Conservation (phyloP, 2,113 vertebrate species). For the Zeus faber region DNA sequence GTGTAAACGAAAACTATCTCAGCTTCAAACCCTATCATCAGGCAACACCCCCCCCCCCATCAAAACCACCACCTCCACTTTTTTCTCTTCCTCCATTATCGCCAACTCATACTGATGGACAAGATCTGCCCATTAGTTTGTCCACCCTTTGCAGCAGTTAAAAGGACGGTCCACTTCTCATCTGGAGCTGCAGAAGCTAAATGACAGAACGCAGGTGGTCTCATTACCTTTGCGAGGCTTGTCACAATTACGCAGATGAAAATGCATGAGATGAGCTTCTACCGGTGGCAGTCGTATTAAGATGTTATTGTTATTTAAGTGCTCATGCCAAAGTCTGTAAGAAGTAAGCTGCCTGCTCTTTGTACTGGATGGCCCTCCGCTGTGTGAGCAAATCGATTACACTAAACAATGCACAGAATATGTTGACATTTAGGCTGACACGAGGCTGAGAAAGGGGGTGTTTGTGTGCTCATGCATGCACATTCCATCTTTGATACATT, state of each 20-base stretch:
- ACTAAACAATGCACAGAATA: background rate
- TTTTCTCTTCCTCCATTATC: background rate
- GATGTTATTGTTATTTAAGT: background rate
- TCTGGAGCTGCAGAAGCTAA: background rate
- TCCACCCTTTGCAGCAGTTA: background rate
- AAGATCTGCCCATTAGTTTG: slow-evolving; percentile 5
- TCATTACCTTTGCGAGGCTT: background rate
- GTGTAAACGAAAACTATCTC: slow-evolving; percentile 30
- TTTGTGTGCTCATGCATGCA: no score
- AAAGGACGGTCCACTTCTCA: background rate
- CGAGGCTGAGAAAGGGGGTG: no score
- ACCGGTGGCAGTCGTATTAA: background rate
- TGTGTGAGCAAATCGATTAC: background rate
- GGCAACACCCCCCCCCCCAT: background rate
- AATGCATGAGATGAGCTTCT: background rate
- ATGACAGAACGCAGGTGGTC: background rate
- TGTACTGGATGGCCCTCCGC: no score
- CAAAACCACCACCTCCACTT: background rate
- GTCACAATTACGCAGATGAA: background rate
- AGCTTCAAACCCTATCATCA: slow-evolving; percentile 2
- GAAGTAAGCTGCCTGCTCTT: background rate
- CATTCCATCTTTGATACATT: no score
- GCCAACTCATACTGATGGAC: background rate
- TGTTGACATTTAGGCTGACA: background rate
- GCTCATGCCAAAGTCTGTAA: background rate